Percentiles rank a stretch among this genome's conserved stretches.
Conservation (phyloP, 2,888 invertebrate genomes). For the Agonopterix arenella region DNA sequence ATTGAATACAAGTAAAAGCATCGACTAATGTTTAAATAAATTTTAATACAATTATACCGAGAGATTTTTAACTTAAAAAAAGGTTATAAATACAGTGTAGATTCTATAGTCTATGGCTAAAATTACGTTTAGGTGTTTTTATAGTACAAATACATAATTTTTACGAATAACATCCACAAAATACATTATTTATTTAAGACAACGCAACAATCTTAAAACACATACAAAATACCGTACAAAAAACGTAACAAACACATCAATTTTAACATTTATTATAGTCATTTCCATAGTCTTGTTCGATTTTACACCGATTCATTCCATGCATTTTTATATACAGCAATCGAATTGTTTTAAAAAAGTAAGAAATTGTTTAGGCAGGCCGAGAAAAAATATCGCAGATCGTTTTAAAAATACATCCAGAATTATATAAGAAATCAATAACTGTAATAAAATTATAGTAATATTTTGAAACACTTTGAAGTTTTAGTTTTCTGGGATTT, state of each 20-base stretch:
- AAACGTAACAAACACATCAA: conserved; percentile 8
- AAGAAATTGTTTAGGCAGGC: too few species aligned
- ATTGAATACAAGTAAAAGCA: not conserved
- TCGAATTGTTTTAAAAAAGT: too few species aligned
- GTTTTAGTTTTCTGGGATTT: too few species aligned
- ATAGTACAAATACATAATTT: not conserved
- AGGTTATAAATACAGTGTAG: conserved; percentile 1
- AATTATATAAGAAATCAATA: too few species aligned
- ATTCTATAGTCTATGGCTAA: not conserved
- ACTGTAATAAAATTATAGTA: too few species aligned
- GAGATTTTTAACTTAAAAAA: not conserved
- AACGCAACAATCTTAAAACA: conserved; percentile 5
- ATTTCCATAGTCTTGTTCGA: too few species aligned
- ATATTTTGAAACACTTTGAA: too few species aligned
- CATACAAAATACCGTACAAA: conserved; percentile 7
- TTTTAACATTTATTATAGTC: conserved; percentile 6
- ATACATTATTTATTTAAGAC: not conserved
- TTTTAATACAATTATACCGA: not conserved
- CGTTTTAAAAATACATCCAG: too few species aligned
- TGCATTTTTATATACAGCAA: too few species aligned
- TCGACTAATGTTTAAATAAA: not conserved
- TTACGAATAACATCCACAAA: not conserved
- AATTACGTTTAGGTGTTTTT: not conserved
- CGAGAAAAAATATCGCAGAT: too few species aligned
- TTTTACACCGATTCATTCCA: too few species aligned